Base-by-base conservation (phyloP, 2,113 vertebrate species). In the Bombycilla garrulus region DNA sequence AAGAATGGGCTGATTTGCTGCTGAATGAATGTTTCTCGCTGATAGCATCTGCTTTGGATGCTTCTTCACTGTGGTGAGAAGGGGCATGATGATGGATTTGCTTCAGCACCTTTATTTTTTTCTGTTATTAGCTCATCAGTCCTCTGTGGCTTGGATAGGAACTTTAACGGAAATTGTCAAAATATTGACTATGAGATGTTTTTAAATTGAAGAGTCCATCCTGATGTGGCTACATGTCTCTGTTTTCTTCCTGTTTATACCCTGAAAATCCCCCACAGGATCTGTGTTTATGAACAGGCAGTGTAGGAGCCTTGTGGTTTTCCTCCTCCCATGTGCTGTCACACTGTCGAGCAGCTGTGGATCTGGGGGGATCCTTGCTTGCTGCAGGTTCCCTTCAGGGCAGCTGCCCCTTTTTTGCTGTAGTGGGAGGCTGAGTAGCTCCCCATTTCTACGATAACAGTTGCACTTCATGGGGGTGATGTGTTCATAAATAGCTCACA, bases 231-330 rank as follows among this genome's bases (percentile, higher is more conserved):
- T 66, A 16, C 42, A 14, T 72, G 82, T 53, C 62, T 73, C 51
- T 92, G 51, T 70, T 86, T 96, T 88, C 88, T 95, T 95, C 71
- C 56, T 95, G 76, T 88, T 94, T 80, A 66, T 15, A 33, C 16
- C 42, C 67, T 47, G 56, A 83, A 62, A 82, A 80, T 8, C 5
- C 7, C 26, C 64, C 47, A 25, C 38, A 83, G 72, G 80, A 54
- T 71, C 24, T 6, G 0, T 86, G 23, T 88, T 92, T 65, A 57
- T 54, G 76, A 69, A 36, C 1, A 1, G 54, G 50, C 88, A 70
- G 62, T 17, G n/a, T 58, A 12, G 53, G 31, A 85, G 50, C 79
- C 36, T 53, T 70, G 88, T 70, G 80, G 48, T 35, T 90, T 92
- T 47, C 42, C 48, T 84, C 33, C 66, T 93, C 62, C 50, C 0